Conservation (phyloP, 2,113 vertebrate species). For the Lipophrys pholis region DNA sequence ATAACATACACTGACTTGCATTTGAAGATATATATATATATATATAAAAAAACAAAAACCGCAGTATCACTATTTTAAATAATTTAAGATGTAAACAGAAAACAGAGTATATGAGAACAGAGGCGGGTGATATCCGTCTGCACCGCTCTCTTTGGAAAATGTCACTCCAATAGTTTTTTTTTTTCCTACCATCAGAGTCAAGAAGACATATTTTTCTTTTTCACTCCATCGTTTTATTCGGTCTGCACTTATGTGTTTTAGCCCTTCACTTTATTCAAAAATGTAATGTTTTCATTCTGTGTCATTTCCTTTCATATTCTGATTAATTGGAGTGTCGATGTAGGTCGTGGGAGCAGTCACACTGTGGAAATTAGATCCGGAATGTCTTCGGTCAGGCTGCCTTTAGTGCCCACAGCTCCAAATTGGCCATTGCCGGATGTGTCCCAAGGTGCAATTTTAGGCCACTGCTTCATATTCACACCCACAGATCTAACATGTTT, state of each 20-base stretch:
- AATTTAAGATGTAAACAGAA: neutral
- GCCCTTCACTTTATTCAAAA: neutral
- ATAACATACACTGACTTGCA: neutral
- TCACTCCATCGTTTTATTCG: neutral
- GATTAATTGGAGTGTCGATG: neutral
- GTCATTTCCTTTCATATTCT: neutral
- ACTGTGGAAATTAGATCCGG: neutral
- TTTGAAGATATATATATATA: too few relatives aligned
- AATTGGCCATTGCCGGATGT: neutral
- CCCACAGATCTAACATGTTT: neutral
- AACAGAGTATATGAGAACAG: neutral
- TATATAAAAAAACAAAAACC: neutral
- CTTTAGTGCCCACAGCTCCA: neutral
- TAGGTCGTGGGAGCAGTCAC: neutral
- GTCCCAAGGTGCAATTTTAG: neutral
- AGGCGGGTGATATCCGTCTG: conserved; percentile 1
- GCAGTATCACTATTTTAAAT: neutral
- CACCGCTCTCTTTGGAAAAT: neutral
- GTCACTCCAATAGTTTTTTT: neutral
- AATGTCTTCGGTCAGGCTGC: neutral
- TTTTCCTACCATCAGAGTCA: neutral
- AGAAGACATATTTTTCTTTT: neutral
- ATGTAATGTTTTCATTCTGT: neutral
- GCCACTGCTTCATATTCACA: neutral
- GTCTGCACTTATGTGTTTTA: neutral